Base-by-base conservation (phyloP, 2,113 vertebrate genomes). In the Bungarus multicinctus region DNA sequence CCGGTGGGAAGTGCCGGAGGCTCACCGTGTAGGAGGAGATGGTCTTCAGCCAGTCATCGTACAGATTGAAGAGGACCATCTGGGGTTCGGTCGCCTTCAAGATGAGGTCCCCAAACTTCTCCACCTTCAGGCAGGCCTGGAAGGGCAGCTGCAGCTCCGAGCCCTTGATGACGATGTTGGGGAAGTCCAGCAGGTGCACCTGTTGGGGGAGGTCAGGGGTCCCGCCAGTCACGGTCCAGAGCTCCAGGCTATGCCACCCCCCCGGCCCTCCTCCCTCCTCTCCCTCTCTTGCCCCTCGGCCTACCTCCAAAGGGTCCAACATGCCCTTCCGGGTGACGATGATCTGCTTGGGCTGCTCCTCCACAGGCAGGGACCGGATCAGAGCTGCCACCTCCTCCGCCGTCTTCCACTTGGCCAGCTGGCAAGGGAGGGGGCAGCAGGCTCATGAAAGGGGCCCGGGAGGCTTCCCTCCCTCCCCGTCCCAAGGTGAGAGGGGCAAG, bases 321-420 rank as follows among this genome's bases (percentile, higher is more conserved):
- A 99, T 99, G 96, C 99, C 99, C 95, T 99, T 99, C 95, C 99
- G 98, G 60, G 99, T 99, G 85, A 99, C 99, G 86, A 99, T 99
- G 97, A 99, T 99, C 97, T 99, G 99, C 94, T 99, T 99, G 1
- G 99, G 99, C 98, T 99, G 99, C 95, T 99, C 99, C 93, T 99
- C 99, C 95, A 99, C 99, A 0, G 99, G 99, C 27, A 99, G 98
- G 0, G 99, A 99, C 18, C 99, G 98, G 95, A 99, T 99, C 96
- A 99, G 97, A 89, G 99, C 99, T 93, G 99, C 99, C 94, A 99
- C 99, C 96, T 99, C 99, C 95, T 99, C 99, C 94, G 99, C 99
- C 0, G 99, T 99, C 97, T 99, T 99, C 99, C 99, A 99, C 94
- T 99, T 99, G 91, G 99, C 99, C 98, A 99, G 96, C 99, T 99